These are phyloP conservation scores for Onchidella celtica DNA, from an alignment of 2,888 invertebrate species.

Conservation along the genomic window DNA sequence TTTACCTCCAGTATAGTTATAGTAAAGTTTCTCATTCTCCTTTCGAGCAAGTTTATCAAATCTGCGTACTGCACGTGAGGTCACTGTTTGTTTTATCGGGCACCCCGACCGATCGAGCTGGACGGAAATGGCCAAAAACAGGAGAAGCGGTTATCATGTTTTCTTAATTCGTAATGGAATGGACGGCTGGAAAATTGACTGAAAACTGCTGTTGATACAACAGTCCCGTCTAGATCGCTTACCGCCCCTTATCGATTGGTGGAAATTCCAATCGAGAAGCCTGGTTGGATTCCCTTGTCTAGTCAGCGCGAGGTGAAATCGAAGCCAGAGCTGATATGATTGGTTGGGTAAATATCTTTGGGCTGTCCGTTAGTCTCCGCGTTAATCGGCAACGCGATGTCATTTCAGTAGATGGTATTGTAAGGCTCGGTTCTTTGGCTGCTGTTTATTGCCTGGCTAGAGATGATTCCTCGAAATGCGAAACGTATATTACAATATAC, in stretches of 20 bases:
- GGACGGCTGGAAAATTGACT: conserved; percentile 16
- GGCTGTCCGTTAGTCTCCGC: neutral
- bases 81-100: neutral
- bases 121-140: neutral
- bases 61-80: neutral
- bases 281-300: neutral
- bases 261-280: neutral
- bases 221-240: neutral
- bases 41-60: too few relatives aligned
- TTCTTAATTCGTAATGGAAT: conserved; percentile 14
- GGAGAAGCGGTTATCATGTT: conserved; percentile 6
- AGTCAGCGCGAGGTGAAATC: conserved; percentile 10
- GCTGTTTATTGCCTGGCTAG: too few relatives aligned
- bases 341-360: neutral
- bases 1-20: too few relatives aligned
- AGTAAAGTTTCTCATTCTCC: too few relatives aligned
- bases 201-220: conserved; percentile 20
- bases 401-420: too few relatives aligned
- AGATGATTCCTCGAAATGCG: too few relatives aligned
- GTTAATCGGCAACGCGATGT: too few relatives aligned
- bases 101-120: neutral
- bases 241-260: neutral
- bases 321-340: neutral
- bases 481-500: too few relatives aligned
- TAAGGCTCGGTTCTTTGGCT: too few relatives aligned